Percentiles rank a stretch among this genome's conserved stretches.
Evolutionary conservation across 2,113 vertebrate genomes (phyloP).

Genomic region (Zingel zingel): DNA sequence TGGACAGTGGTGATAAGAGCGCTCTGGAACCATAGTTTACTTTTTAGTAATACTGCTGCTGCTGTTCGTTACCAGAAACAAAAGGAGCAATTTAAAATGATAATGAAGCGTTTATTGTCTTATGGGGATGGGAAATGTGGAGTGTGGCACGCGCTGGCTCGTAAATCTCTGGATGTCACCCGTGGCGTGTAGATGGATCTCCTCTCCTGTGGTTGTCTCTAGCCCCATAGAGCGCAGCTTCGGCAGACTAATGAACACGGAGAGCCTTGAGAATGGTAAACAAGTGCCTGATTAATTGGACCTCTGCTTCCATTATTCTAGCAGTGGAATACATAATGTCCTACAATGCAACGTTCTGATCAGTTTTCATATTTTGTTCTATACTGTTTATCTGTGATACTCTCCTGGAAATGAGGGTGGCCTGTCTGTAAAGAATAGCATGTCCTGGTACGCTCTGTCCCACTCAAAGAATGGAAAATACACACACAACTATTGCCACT

Average conservation of each 20-base stretch:
- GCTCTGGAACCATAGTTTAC: slow-evolving; percentile 65
- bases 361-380: slow-evolving; percentile 35
- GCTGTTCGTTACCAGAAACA: slow-evolving; percentile 69
- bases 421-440: slow-evolving; percentile 30
- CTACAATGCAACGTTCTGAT: slow-evolving; percentile 60
- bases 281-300: slow-evolving; percentile 84
- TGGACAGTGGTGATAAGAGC: slow-evolving; percentile 55
- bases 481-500: slow-evolving; percentile 32
- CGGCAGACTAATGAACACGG: slow-evolving; percentile 79
- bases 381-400: neutral
- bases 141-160: slow-evolving; percentile 62
- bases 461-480: slow-evolving; percentile 32
- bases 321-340: slow-evolving; percentile 59
- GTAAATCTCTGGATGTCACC: slow-evolving; percentile 83
- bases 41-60: slow-evolving; percentile 66
- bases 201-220: slow-evolving; percentile 73
- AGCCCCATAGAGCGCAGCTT: slow-evolving; percentile 68
- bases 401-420: slow-evolving; percentile 24
- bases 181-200: slow-evolving; percentile 76
- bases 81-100: slow-evolving; percentile 83
- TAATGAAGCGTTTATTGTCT: slow-evolving; percentile 84
- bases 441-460: slow-evolving; percentile 14
- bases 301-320: slow-evolving; percentile 75
- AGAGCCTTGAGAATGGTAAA: slow-evolving; percentile 81
- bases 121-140: slow-evolving; percentile 77